phyloP scores from a whole-genome alignment of 2,113 vertebrate species.

The Gyps fulvus region DNA sequence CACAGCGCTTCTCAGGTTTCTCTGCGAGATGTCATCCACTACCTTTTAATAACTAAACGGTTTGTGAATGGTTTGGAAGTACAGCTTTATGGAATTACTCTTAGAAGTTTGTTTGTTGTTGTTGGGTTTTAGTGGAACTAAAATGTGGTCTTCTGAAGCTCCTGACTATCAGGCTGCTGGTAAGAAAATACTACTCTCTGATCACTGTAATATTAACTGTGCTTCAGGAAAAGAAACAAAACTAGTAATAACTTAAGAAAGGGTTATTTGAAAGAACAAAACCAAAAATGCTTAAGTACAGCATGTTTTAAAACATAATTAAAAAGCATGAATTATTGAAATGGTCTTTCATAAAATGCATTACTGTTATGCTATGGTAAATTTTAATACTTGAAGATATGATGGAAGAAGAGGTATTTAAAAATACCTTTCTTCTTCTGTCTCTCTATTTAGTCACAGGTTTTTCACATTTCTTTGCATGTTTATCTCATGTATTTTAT shows the following conservation, averaged over 20 bases:
- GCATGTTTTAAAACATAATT: neutral
- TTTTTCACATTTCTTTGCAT: constrained; percentile 46
- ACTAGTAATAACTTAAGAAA: neutral
- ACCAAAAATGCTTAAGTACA: neutral
- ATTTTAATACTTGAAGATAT: neutral
- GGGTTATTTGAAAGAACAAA: neutral
- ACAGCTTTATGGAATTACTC: neutral
- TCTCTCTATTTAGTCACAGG: neutral
- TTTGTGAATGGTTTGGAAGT: neutral
- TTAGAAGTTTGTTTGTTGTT: neutral
- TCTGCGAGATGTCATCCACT: neutral
- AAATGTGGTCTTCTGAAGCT: neutral
- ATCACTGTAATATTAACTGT: neutral
- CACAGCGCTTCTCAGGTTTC: neutral
- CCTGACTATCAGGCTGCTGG: neutral
- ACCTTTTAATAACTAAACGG: neutral
- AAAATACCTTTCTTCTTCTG: neutral
- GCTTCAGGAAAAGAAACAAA: neutral
- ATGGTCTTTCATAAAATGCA: neutral
- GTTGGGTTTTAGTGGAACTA: neutral
- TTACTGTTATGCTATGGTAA: neutral
- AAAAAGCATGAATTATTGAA: neutral
- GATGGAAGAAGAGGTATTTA: neutral
- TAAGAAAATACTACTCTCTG: neutral
- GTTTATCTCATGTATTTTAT: constrained; percentile 47